Evolutionary conservation across 2,797 vertebrate species (phyloP), one percentile per base, ranked within the genome.

Genomic region (Ceryle rudis): DNA sequence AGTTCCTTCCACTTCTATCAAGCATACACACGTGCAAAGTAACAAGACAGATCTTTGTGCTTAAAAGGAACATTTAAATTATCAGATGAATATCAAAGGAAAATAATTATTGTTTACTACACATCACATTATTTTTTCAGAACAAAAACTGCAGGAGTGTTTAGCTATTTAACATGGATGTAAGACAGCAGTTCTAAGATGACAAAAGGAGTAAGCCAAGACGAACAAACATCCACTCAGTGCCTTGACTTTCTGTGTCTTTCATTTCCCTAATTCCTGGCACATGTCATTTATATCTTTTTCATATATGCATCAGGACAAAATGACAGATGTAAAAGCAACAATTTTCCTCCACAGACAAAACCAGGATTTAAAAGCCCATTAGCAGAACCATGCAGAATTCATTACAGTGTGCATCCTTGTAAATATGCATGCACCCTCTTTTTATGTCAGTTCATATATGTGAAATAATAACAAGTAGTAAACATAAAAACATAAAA

Each of bases 401-500:
- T 33, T 66, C 77, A 66, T 75, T 79, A 62, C 55, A 21, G n/a
- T 60, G 42, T 62, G 39, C 77, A 70, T 78, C 62, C 77, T 93
- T 87, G 74, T 85, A 89, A 93, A 90, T 86, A 79, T 60, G 60
- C 51, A 79, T 19, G 66, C 58, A 60, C 25, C 3, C 33, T 72
- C 74, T 42, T 84, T 89, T 90, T 83, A n/a, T 89, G 84, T 60
- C 71, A n/a, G 64, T 67, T 86, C 60, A 85, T 89, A 61, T 52
- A 67, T 1, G 0, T 89, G 81, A 82, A 90, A 92, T 70, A 92
- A 42, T 70, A 86, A 87, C 71, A 92, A 92, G 81, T 11, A 93
- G 90, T 26, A 90, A 95, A 93, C 41, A 90, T 70, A 90, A 89
- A 93, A 86, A 73, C 52, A 75, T 31, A 89, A 94, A 95, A 79